Conservation (phyloP, 2,797 vertebrate genomes). For the Buceros bicornis region DNA sequence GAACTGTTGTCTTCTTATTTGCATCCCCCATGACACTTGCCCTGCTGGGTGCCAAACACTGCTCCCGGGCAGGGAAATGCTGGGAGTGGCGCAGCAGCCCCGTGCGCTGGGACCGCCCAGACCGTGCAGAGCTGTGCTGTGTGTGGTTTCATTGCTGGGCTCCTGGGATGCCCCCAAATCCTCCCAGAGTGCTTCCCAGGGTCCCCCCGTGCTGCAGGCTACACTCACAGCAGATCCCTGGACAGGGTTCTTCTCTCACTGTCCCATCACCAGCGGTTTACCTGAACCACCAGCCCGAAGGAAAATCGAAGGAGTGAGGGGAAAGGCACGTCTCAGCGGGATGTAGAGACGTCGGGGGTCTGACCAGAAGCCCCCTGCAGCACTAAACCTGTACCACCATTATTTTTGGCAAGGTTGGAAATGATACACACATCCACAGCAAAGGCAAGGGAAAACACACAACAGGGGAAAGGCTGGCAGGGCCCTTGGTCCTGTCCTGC, state of each 20-base stretch:
- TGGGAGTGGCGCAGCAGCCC: background rate
- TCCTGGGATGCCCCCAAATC: background rate
- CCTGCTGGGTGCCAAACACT: background rate
- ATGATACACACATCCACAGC: fast-evolving
- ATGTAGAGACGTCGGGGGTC: fast-evolving
- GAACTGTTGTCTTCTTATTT: fast-evolving
- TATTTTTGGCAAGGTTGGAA: background rate
- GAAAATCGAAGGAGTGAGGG: fast-evolving
- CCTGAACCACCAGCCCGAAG: background rate
- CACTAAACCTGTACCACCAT: fast-evolving
- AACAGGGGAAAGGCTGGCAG: fast-evolving
- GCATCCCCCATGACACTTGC: too few species aligned
- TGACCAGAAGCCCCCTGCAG: background rate
- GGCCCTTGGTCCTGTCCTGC: background rate
- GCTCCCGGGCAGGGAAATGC: background rate
- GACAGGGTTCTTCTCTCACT: background rate
- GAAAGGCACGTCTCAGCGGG: fast-evolving
- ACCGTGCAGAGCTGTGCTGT: too few species aligned
- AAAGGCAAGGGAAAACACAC: background rate
- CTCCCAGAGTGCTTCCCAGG: fast-evolving
- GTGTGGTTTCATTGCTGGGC: too few species aligned
- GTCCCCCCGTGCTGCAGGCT: fast-evolving
- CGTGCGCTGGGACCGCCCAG: fast-evolving
- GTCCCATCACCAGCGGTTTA: too few species aligned
- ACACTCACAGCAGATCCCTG: fast-evolving